A percentile compares a stretch with the other conserved stretches of the same genome.
Conservation (phyloP, 2,797 vertebrate genomes). For the Danio tinwini region DNA sequence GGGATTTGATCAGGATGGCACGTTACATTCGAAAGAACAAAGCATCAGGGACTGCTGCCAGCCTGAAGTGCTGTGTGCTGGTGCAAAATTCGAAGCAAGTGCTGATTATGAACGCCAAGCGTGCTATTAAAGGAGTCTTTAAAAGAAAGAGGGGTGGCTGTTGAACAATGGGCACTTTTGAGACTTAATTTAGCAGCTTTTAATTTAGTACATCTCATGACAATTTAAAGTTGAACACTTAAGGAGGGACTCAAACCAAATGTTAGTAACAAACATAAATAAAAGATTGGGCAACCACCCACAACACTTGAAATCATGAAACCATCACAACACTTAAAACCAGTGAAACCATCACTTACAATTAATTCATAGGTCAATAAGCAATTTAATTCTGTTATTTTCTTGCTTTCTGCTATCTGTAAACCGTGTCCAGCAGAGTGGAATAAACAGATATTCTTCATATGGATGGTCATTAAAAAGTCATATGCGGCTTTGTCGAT, state of each 20-base stretch:
- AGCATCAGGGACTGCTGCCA: slow-evolving; percentile 27
- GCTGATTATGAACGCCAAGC: slow-evolving; percentile 49
- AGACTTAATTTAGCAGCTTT: background rate
- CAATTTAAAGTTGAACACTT: background rate
- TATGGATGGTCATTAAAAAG: slow-evolving; percentile 41
- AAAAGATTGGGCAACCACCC: background rate
- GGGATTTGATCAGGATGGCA: slow-evolving; percentile 2
- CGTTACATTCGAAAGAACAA: slow-evolving; percentile 39
- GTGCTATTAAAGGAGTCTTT: slow-evolving; percentile 41
- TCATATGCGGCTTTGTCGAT: slow-evolving; percentile 46
- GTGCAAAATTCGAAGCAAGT: slow-evolving; percentile 47
- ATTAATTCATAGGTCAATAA: too few relatives aligned
- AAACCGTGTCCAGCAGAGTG: background rate
- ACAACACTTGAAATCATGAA: too few relatives aligned
- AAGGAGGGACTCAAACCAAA: background rate
- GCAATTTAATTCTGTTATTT: background rate
- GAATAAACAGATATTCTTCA: slow-evolving; percentile 55
- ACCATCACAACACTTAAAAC: too few relatives aligned
- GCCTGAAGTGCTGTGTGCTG: slow-evolving; percentile 50
- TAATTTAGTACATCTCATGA: background rate
- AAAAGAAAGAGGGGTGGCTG: slow-evolving; percentile 18
- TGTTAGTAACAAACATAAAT: background rate
- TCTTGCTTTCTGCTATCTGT: slow-evolving; percentile 13
- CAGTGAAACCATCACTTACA: background rate
- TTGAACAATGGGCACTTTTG: background rate